These are phyloP conservation scores for Lophotis ruficrista DNA, from an alignment of 2,113 vertebrate genomes.

Conservation along the genomic window DNA sequence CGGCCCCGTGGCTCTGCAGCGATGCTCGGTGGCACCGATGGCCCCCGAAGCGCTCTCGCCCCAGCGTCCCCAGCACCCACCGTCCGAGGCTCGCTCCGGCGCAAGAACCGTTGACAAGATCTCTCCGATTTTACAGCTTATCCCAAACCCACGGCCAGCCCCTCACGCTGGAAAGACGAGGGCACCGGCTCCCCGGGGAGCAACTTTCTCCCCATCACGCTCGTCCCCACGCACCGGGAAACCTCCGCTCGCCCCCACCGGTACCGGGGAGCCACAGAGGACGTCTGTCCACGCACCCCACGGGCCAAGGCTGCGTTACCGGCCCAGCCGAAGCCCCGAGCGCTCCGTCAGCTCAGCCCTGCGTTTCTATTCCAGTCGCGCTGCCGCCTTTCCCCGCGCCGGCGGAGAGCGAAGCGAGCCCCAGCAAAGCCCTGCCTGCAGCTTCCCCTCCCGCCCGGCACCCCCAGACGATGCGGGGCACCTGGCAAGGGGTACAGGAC, in stretches of 20 bases:
- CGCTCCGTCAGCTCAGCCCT: neutral
- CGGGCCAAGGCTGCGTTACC: neutral
- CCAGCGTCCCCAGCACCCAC: neutral
- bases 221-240: fast-evolving
- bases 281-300: neutral
- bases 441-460: neutral
- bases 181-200: neutral
- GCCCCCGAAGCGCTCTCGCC: fast-evolving
- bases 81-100: neutral
- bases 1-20: fast-evolving
- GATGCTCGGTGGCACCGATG: neutral
- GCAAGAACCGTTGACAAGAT: neutral
- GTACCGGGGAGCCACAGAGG: neutral
- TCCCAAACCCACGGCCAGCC: neutral
- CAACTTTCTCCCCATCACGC: neutral
- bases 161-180: neutral
- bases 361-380: neutral
- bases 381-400: neutral
- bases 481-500: neutral
- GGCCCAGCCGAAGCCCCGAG: neutral
- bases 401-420: neutral
- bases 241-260: neutral
- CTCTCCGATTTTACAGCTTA: neutral
- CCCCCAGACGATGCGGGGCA: neutral
- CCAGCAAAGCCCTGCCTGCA: neutral